Evolutionary conservation across 1,140 invertebrate genomes (phyloP), one percentile per base, ranked within the genome.

Genomic region (Notospermus geniculatus): DNA sequence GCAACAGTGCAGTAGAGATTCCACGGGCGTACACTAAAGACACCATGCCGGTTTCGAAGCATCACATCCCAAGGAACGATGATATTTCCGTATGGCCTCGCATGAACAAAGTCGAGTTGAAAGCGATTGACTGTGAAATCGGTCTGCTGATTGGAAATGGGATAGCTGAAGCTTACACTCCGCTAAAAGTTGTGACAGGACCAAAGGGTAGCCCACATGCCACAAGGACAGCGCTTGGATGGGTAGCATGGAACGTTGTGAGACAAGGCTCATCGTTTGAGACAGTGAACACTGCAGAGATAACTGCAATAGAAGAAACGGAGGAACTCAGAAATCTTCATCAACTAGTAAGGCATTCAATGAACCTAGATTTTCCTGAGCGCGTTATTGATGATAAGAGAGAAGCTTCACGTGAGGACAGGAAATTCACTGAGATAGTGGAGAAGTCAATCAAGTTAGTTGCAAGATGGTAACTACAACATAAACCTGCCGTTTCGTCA

Each of bases 301-400:
- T 36, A 4, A 36, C 32, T 36, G 32, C 32, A 7, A 36, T 36
- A 36, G 32, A 36, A 36, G 15, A 36, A 15, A 36, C 15, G 15
- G 32, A 36, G 5, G 5, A 36, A 7, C 4, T 36, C 5, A 4
- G 15, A 36, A 53, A 57, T 7, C 55, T 66, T 0, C 50, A 66
- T 39, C 17, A 53, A 53, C 25, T 66, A 25, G 60, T 62, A 2
- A 66, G 45, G 25, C 29, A 36, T 23, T 66, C 60, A 43, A 59
- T 66, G 19, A 59, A 66, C 45, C 29, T 32, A 19, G 65, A 66
- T 28, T 63, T 67, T 52, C 57, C 65, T 9, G 58, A 63, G 41
- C 32, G 55, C 17, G 17, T 46, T 0, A 60, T 61, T 29, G 39
- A 61, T 11, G 65, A 63, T 23, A 58, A 52, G 39, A 57, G 5